Evolutionary conservation across 2,797 vertebrate species (phyloP), one percentile per base, ranked within the genome.

Genomic region (Danio albolineatus): DNA sequence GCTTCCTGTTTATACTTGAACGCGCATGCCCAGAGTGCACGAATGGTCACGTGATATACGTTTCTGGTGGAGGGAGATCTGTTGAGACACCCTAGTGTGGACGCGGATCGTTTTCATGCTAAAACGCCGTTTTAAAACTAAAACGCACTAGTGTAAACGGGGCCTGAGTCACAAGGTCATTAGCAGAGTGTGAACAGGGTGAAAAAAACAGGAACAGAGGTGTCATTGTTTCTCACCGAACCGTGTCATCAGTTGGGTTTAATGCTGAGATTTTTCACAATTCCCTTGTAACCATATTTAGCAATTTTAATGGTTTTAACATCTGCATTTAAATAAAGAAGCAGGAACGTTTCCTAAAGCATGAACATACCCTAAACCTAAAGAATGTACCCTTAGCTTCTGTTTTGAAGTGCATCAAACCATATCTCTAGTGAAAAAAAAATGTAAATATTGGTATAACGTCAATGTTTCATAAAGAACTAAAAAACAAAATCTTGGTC

Each of bases 151-250:
- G n/a, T n/a, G n/a, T n/a, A n/a, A n/a, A n/a, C n/a, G n/a, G n/a
- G n/a, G n/a, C n/a, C n/a, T n/a, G 41, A 77, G 75, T 67, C 43
- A 48, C 21, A 67, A 66, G 62, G 36, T 69, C 64, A 69, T 67
- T 77, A 69, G 53, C 28, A 49, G 12, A 59, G 41, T 69, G 64
- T 1, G 13, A 69, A 76, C 14, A 66, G 19, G 46, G 62, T 13
- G 16, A 66, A n/a, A 28, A 59, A 67, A 57, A 69, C 28, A 39
- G 39, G 54, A 59, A 77, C 51, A 67, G 61, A 76, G 28, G 53
- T 67, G 54, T 60, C 43, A 69, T 49, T 69, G 54, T 69, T 44
- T 77, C 53, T 16, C 41, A 49, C 1, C 59, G 53, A 69, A 49
- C 46, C 56, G 41, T 65, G 54, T 65, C 21, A 44, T 14, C 39